phyloP scores from a whole-genome alignment of 2,797 vertebrate genomes.

The Pipistrellus pygmaeus region DNA sequence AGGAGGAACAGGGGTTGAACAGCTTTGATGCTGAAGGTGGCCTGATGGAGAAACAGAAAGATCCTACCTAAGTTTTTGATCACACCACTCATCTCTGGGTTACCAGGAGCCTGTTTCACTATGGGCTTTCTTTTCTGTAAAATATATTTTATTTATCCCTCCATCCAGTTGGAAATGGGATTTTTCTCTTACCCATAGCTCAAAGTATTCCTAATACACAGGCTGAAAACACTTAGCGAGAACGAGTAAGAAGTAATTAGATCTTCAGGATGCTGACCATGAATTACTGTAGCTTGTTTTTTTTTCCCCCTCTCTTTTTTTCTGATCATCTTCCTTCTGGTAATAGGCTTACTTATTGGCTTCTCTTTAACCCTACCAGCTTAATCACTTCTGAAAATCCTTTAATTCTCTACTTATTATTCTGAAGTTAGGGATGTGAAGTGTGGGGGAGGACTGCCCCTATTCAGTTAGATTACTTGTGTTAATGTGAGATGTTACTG shows the following conservation, averaged over 20 bases:
- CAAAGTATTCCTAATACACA: background rate
- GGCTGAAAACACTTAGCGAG: background rate
- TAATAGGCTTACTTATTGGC: constrained; percentile 25
- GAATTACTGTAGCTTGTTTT: background rate
- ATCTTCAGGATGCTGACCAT: background rate
- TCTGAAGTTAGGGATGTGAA: background rate
- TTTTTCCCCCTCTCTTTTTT: background rate
- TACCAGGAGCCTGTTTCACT: background rate
- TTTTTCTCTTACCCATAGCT: background rate
- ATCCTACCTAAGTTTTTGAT: background rate
- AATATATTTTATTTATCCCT: constrained; percentile 46
- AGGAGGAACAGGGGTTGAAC: background rate
- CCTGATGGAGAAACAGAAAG: background rate
- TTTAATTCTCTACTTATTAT: constrained; percentile 62
- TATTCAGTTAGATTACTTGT: background rate
- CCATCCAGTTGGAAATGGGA: constrained; percentile 4
- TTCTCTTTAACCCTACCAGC: background rate
- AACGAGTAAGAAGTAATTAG: background rate
- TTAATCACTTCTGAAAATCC: constrained; percentile 49
- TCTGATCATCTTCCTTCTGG: background rate
- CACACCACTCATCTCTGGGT: background rate
- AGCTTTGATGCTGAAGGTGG: background rate
- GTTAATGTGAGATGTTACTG: constrained; percentile 29
- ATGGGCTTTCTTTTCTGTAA: background rate
- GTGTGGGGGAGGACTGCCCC: background rate